Evolutionary conservation across 2,888 invertebrate species (phyloP).

Genomic region (Leptopilina syphax): DNA sequence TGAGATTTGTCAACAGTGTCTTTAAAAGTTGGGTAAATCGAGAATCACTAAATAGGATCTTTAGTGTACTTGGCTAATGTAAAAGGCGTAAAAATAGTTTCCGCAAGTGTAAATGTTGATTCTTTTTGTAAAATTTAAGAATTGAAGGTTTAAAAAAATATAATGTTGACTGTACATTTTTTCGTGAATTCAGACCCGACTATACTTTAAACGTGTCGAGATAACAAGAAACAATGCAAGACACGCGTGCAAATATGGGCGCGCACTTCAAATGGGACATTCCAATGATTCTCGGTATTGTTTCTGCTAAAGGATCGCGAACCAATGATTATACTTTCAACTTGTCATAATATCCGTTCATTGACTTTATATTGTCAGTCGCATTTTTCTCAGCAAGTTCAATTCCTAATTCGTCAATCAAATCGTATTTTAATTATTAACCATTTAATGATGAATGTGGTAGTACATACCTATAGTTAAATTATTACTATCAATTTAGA

Average conservation of each 20-base stretch:
- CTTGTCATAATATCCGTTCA: constrained; percentile 39
- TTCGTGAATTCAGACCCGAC: constrained; percentile 59
- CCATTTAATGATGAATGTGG: background rate
- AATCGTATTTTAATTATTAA: background rate
- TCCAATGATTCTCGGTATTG: constrained; percentile 74
- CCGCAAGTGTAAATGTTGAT: too few species aligned
- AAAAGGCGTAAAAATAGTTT: too few species aligned
- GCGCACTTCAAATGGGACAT: constrained; percentile 75
- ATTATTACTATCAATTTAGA: too few species aligned
- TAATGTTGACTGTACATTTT: constrained; percentile 47
- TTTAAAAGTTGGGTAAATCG: too few species aligned
- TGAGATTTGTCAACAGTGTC: too few species aligned
- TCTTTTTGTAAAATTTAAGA: background rate
- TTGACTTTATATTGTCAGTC: constrained; percentile 20
- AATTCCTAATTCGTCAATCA: background rate
- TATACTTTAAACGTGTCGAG: constrained; percentile 69
- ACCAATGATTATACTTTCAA: constrained; percentile 42
- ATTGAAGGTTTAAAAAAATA: background rate
- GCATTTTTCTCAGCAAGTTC: constrained; percentile 3
- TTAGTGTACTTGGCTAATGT: too few species aligned
- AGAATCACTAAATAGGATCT: too few species aligned
- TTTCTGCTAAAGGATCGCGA: constrained; percentile 55
- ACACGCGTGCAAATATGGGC: constrained; percentile 74
- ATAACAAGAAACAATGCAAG: constrained; percentile 75
- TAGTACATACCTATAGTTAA: too few species aligned